phyloP scores from a whole-genome alignment of 2,888 invertebrate species.

The Acronicta alni region DNA sequence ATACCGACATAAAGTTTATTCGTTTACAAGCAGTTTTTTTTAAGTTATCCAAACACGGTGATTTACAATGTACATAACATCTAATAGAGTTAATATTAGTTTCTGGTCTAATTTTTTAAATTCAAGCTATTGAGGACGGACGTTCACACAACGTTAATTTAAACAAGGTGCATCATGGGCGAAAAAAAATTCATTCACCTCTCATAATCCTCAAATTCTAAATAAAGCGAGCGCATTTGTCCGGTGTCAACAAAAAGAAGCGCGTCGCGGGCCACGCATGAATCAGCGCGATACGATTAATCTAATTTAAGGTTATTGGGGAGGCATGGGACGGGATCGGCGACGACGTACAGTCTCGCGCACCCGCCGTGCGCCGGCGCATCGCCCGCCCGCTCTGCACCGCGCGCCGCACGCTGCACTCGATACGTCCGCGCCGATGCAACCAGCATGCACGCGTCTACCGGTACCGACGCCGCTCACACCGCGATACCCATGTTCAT shows the following conservation, averaged over 20 bases:
- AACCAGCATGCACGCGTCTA: constrained; percentile 30
- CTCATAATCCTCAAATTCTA: constrained; percentile 74
- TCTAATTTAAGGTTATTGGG: constrained; percentile 88
- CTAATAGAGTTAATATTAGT: neutral
- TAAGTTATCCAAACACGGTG: no score
- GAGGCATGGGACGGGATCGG: constrained; percentile 78
- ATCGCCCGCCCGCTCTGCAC: constrained; percentile 67
- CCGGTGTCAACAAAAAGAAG: constrained; percentile 81
- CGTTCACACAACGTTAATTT: constrained; percentile 30
- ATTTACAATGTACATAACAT: neutral
- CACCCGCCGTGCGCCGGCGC: constrained; percentile 74
- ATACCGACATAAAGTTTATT: no score
- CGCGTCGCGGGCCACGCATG: constrained; percentile 78
- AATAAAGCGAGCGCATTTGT: constrained; percentile 81
- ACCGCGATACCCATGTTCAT: constrained; percentile 68
- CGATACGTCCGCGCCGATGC: constrained; percentile 51
- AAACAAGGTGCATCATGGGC: constrained; percentile 33
- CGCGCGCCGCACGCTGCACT: constrained; percentile 23
- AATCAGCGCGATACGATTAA: constrained; percentile 88
- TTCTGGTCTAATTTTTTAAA: neutral
- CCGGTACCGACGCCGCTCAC: constrained; percentile 35
- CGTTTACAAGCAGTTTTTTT: no score
- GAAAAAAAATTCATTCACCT: constrained; percentile 74
- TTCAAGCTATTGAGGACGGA: neutral
- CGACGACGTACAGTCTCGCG: constrained; percentile 87